A percentile compares a stretch with the other conserved stretches of the same genome.
These are phyloP conservation scores for Stegodyphus dumicola DNA, from an alignment of 1,140 invertebrate genomes.

Conservation along the genomic window DNA sequence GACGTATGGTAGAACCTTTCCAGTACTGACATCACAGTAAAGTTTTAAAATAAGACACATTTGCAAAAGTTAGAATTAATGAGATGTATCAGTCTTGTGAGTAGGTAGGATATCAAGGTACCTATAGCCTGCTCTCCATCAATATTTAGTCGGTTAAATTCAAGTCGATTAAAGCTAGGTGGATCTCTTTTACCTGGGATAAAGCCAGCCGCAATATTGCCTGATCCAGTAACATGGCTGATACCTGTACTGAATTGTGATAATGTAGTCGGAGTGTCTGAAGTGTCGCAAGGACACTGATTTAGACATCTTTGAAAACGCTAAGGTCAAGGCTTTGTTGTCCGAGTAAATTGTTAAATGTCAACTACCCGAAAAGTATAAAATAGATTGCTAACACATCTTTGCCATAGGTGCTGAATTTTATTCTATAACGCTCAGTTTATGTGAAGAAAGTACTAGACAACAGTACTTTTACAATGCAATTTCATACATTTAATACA, in stretches of 20 bases:
- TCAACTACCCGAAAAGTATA: slow-evolving; percentile 68
- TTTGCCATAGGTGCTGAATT: slow-evolving; percentile 63
- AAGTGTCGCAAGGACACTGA: too few relatives aligned
- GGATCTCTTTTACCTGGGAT: slow-evolving; percentile 17
- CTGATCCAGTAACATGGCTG: slow-evolving; percentile 65
- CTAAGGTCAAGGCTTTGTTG: too few relatives aligned
- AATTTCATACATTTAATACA: slow-evolving; percentile 5
- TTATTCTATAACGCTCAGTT: slow-evolving; percentile 65
- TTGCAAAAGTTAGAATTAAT: too few relatives aligned
- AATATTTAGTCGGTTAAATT: background rate
- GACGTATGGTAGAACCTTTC: background rate
- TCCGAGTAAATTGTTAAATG: slow-evolving; percentile 65
- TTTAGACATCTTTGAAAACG: too few relatives aligned
- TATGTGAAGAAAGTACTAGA: slow-evolving; percentile 68
- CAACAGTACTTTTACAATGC: background rate
- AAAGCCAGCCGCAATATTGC: slow-evolving; percentile 62
- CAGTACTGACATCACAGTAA: too few relatives aligned
- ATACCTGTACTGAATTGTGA: slow-evolving; percentile 68
- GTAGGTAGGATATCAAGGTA: background rate
- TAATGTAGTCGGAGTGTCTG: slow-evolving; percentile 67
- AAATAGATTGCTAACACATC: slow-evolving; percentile 65
- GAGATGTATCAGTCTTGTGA: background rate
- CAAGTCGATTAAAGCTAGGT: background rate
- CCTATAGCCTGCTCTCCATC: slow-evolving; percentile 22
- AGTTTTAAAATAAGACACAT: background rate